Evolutionary conservation across 2,797 vertebrate species (phyloP).

Genomic region (Crenichthys baileyi): DNA sequence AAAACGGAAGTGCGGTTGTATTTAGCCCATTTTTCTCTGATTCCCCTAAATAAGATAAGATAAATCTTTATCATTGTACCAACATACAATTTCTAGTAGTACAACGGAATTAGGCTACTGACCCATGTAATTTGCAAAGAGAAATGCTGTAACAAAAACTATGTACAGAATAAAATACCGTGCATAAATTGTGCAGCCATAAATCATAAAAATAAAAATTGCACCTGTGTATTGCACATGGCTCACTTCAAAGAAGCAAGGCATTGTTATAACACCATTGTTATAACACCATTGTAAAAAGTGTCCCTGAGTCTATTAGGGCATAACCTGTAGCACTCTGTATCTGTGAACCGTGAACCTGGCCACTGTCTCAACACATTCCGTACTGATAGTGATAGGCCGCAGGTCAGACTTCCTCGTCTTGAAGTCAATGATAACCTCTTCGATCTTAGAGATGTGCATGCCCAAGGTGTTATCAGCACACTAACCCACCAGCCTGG

Average conservation of each 20-base stretch:
- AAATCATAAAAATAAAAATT: not conserved
- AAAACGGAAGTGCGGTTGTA: not conserved
- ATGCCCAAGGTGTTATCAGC: not conserved
- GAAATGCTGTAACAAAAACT: too few relatives aligned
- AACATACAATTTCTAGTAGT: too few relatives aligned
- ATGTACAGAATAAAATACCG: too few relatives aligned
- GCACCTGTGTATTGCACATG: not conserved
- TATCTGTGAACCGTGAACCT: not conserved
- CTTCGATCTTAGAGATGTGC: not conserved
- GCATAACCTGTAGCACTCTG: not conserved
- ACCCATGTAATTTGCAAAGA: too few relatives aligned
- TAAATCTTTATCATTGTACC: too few relatives aligned
- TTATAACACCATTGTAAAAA: not conserved
- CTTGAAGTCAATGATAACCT: not conserved
- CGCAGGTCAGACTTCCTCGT: slow-evolving; percentile 1
- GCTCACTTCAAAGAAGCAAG: not conserved
- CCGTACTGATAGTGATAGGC: not conserved
- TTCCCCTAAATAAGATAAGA: not conserved
- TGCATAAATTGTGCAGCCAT: not conserved
- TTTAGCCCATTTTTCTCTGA: not conserved
- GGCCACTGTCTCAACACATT: not conserved
- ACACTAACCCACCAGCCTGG: not conserved
- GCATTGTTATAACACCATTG: not conserved
- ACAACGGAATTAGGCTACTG: too few relatives aligned
- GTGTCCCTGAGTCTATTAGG: not conserved